Percentiles rank a stretch among this genome's conserved stretches.
Evolutionary conservation across 2,797 vertebrate species (phyloP).

Genomic region (Aldrovandia affinis): DNA sequence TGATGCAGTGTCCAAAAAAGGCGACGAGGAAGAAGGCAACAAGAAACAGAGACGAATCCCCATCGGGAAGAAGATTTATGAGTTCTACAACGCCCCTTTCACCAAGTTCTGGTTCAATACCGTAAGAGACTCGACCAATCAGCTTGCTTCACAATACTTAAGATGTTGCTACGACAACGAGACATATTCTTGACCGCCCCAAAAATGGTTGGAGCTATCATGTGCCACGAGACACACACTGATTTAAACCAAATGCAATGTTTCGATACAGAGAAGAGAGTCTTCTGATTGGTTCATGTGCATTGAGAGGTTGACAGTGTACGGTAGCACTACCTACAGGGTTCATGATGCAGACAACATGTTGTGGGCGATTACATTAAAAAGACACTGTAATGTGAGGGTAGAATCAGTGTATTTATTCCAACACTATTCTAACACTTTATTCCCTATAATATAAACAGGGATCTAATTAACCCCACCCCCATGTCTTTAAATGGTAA

Average conservation of each 20-base stretch:
- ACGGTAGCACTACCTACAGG: not conserved
- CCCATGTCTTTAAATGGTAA: not conserved
- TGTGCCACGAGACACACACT: not conserved
- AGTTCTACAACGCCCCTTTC: slow-evolving; percentile 97
- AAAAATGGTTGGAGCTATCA: not conserved
- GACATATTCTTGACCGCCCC: no score
- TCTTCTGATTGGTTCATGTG: not conserved
- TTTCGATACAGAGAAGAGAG: not conserved
- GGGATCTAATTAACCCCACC: not conserved
- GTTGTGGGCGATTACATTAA: not conserved
- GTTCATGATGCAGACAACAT: not conserved
- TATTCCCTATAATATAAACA: not conserved
- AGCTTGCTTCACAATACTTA: not conserved
- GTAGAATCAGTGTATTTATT: not conserved
- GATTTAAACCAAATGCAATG: not conserved
- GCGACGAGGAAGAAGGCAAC: slow-evolving; percentile 90
- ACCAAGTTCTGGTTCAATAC: slow-evolving; percentile 99
- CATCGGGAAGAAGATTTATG: slow-evolving; percentile 89
- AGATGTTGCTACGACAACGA: not conserved
- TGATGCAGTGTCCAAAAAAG: slow-evolving; percentile 86
- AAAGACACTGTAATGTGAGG: not conserved
- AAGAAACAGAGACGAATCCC: slow-evolving; percentile 85
- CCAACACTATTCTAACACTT: not conserved
- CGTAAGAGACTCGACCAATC: slow-evolving; percentile 68
- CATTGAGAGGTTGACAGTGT: not conserved